Evolutionary conservation across 2,113 vertebrate genomes (phyloP).

Genomic region (Cercopithecus mona): DNA sequence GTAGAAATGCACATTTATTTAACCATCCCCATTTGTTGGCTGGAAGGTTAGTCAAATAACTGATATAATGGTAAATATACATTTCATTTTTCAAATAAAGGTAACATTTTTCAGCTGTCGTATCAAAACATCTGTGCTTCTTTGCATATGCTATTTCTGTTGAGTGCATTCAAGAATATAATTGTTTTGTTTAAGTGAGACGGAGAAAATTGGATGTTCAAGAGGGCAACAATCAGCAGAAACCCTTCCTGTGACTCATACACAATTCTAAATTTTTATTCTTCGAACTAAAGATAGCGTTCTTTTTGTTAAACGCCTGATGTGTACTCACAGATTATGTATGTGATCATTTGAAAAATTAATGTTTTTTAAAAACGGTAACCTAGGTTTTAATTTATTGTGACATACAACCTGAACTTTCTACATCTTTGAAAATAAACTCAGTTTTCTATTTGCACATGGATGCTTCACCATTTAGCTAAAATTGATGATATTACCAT

Average conservation of each 20-base stretch:
- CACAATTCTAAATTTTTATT: background rate
- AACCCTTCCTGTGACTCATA: background rate
- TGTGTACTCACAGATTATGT: background rate
- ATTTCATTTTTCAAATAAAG: constrained; percentile 46
- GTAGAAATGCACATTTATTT: background rate
- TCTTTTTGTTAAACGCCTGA: background rate
- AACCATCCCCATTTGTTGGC: background rate
- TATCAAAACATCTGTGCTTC: background rate
- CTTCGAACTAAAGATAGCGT: background rate
- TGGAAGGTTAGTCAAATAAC: background rate
- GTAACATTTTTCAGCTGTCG: background rate
- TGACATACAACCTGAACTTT: background rate
- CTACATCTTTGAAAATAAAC: background rate
- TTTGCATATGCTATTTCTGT: background rate
- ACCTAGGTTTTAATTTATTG: constrained; percentile 3
- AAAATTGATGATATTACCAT: background rate
- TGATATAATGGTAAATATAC: background rate
- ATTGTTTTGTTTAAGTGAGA: background rate
- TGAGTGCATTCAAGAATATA: background rate
- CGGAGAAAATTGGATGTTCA: background rate
- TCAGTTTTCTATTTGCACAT: background rate
- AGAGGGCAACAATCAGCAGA: background rate
- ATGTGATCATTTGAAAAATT: background rate
- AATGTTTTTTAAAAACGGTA: background rate
- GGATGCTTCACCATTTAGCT: constrained; percentile 54